Percentiles rank a stretch among this genome's conserved stretches.
Evolutionary conservation across 2,888 invertebrate genomes (phyloP).

Genomic region (Dorcus parallelipipedus): DNA sequence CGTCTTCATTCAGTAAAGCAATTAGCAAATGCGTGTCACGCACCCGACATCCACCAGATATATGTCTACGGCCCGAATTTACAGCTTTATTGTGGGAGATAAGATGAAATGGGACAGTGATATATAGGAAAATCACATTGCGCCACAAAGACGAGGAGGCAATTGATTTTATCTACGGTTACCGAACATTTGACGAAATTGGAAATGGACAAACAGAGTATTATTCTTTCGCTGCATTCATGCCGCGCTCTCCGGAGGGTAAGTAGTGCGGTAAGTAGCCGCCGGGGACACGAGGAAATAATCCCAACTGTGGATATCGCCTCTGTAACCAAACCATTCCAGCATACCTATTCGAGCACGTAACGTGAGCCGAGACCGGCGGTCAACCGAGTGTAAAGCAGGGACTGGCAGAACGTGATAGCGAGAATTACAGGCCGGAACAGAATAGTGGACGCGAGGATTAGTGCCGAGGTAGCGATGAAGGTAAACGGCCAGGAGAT

Average conservation of each 20-base stretch:
- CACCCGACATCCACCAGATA: slow-evolving; percentile 7
- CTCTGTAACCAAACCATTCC: slow-evolving; percentile 29
- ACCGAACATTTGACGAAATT: slow-evolving; percentile 39
- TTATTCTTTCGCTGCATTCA: slow-evolving; percentile 17
- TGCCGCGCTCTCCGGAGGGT: slow-evolving; percentile 20
- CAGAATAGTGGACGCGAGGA: slow-evolving; percentile 46
- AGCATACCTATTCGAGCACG: slow-evolving; percentile 38
- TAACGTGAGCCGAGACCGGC: slow-evolving; percentile 36
- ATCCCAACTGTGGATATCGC: slow-evolving; percentile 17
- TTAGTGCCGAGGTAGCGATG: slow-evolving; percentile 37
- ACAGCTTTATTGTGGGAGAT: slow-evolving; percentile 4
- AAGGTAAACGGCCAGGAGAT: slow-evolving; percentile 41
- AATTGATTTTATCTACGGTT: slow-evolving; percentile 42
- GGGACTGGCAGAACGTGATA: slow-evolving; percentile 46
- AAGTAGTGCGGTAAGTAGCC: slow-evolving; percentile 25
- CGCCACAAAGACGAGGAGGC: slow-evolving; percentile 34
- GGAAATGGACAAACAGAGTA: slow-evolving; percentile 31
- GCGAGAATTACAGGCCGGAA: slow-evolving; percentile 49
- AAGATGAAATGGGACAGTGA: slow-evolving; percentile 32
- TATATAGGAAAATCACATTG: slow-evolving; percentile 38
- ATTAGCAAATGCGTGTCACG: slow-evolving; percentile 29
- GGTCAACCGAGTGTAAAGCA: slow-evolving; percentile 43
- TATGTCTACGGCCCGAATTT: not conserved
- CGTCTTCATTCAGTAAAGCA: slow-evolving; percentile 20
- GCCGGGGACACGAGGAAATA: slow-evolving; percentile 9